These are phyloP conservation scores for Epinephelus fuscoguttatus DNA, from an alignment of 2,113 vertebrate species.

Conservation along the genomic window DNA sequence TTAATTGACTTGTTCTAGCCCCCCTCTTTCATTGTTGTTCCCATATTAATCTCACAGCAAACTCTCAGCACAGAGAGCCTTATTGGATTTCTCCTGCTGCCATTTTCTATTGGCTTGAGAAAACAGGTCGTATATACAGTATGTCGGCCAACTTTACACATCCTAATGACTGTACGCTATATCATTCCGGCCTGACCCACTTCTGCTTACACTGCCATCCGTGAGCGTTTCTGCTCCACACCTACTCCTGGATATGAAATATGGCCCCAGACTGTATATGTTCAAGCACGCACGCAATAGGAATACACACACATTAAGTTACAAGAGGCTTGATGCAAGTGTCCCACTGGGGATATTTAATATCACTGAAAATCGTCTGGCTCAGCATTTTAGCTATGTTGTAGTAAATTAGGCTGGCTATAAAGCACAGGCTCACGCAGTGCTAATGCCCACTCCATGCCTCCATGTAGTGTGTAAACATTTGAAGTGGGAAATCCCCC, in stretches of 20 bases:
- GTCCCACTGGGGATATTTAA: slow-evolving; percentile 69
- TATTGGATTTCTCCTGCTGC: slow-evolving; percentile 71
- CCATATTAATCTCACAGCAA: slow-evolving; percentile 68
- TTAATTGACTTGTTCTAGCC: slow-evolving; percentile 69
- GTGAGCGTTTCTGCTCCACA: slow-evolving; percentile 5
- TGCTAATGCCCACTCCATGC: slow-evolving; percentile 54
- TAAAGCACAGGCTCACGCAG: slow-evolving; percentile 50
- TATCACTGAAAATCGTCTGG: slow-evolving; percentile 60
- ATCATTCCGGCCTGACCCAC: slow-evolving; percentile 65
- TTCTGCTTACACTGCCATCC: slow-evolving; percentile 57
- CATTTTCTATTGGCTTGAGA: slow-evolving; percentile 56
- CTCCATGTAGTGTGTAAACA: slow-evolving; percentile 65
- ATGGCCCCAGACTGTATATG: slow-evolving; percentile 38
- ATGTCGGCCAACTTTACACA: slow-evolving; percentile 39
- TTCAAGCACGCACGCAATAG: slow-evolving; percentile 51
- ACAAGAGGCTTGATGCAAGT: slow-evolving; percentile 46
- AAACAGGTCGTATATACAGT: slow-evolving; percentile 58
- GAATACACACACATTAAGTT: slow-evolving; percentile 24
- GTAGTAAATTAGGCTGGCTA: slow-evolving; percentile 70
- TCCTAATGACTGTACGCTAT: slow-evolving; percentile 27
- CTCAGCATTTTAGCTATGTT: slow-evolving; percentile 71
- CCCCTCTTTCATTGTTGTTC: slow-evolving; percentile 46
- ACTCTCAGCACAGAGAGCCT: slow-evolving; percentile 51
- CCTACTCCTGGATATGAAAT: slow-evolving; percentile 48
- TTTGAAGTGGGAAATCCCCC: slow-evolving; percentile 54